Evolutionary conservation across 2,888 invertebrate species (phyloP).

Genomic region (Apotomis betuletana): DNA sequence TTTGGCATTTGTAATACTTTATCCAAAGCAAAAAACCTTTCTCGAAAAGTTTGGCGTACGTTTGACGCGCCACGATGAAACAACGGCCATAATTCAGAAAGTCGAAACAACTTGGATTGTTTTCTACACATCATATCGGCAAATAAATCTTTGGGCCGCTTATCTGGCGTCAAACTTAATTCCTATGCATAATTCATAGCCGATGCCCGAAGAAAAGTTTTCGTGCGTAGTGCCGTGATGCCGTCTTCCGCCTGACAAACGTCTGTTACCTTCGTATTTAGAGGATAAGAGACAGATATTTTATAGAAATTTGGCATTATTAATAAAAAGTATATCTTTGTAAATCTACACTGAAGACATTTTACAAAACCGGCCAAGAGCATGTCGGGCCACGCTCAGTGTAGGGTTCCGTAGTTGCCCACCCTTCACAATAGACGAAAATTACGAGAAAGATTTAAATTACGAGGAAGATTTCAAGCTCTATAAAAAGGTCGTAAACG

Average conservation of each 20-base stretch:
- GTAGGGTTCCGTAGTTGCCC: no score
- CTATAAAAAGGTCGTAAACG: no score
- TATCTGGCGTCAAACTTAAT: slow-evolving; percentile 82
- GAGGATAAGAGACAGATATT: slow-evolving; percentile 9
- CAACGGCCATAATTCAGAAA: slow-evolving; percentile 79
- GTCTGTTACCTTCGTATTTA: slow-evolving; percentile 19
- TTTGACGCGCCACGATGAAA: slow-evolving; percentile 78
- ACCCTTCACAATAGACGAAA: no score
- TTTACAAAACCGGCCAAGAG: no score
- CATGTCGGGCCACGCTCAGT: no score
- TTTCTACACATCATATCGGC: slow-evolving; percentile 81
- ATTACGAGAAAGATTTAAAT: no score
- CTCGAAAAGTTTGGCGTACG: slow-evolving; percentile 55
- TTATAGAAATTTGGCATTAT: neutral
- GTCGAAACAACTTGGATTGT: slow-evolving; percentile 80
- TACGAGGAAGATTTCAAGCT: no score
- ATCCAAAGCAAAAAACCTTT: slow-evolving; percentile 39
- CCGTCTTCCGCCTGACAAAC: slow-evolving; percentile 18
- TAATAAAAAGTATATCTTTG: no score
- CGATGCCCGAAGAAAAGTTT: slow-evolving; percentile 44
- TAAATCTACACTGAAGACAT: no score
- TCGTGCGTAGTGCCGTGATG: slow-evolving; percentile 28
- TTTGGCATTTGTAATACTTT: neutral
- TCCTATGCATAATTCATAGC: slow-evolving; percentile 82
- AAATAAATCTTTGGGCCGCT: slow-evolving; percentile 81